A percentile compares a stretch with the other conserved stretches of the same genome.
These are phyloP conservation scores for Tachysurus fulvidraco DNA, from an alignment of 2,113 vertebrate species.

Conservation along the genomic window DNA sequence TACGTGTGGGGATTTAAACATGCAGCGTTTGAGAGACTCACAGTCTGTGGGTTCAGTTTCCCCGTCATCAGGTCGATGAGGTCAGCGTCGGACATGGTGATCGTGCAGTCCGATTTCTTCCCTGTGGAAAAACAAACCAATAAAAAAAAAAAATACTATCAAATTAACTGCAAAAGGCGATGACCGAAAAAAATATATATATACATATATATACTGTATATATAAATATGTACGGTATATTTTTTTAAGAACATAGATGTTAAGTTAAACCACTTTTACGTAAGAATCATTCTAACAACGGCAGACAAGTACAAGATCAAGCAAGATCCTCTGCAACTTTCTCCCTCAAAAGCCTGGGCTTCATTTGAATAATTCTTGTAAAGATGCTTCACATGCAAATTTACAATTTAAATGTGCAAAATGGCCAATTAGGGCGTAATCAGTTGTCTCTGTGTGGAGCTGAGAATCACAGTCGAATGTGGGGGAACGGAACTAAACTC, in stretches of 20 bases:
- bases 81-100: constrained; percentile 84
- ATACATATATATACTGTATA: too few relatives aligned
- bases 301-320: background rate
- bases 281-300: background rate
- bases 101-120: constrained; percentile 86
- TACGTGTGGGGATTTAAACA: background rate
- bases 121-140: constrained; percentile 63
- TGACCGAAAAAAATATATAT: too few relatives aligned
- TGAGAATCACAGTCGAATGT: background rate
- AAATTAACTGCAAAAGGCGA: too few relatives aligned
- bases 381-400: background rate
- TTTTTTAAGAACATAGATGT: too few relatives aligned
- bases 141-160: background rate
- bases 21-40: constrained; percentile 65
- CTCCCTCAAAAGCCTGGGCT: background rate
- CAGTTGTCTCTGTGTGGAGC: background rate
- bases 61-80: constrained; percentile 89
- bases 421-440: background rate
- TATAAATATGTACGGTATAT: too few relatives aligned
- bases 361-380: background rate
- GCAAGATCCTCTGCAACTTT: background rate
- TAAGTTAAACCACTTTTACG: too few relatives aligned
- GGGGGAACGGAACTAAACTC: background rate
- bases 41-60: constrained; percentile 87
- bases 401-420: background rate